phyloP scores from a whole-genome alignment of 2,888 invertebrate species.

The Candidula unifasciata region DNA sequence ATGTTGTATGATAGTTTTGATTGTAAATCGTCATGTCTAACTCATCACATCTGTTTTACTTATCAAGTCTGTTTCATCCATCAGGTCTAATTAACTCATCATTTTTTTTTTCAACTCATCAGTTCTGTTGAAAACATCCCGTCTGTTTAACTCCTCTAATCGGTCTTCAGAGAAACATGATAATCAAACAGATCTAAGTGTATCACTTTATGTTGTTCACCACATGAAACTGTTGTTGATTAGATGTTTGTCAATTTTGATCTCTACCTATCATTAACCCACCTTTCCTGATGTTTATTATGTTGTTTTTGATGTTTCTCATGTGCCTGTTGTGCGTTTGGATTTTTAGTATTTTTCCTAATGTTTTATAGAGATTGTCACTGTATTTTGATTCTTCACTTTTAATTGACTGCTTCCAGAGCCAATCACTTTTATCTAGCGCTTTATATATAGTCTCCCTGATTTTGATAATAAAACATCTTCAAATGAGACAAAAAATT shows the following conservation, averaged over 20 bases:
- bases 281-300: too few relatives aligned
- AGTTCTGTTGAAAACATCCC: too few relatives aligned
- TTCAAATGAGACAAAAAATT: not conserved
- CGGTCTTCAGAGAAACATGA: too few relatives aligned
- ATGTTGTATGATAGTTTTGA: too few relatives aligned
- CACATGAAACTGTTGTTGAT: not conserved
- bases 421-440: slow-evolving; percentile 43
- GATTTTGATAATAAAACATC: slow-evolving; percentile 47
- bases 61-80: too few relatives aligned
- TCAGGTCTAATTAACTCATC: too few relatives aligned
- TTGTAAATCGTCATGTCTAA: too few relatives aligned
- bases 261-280: slow-evolving; percentile 1
- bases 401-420: slow-evolving; percentile 34
- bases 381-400: slow-evolving; percentile 2
- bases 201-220: not conserved
- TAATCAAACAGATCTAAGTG: too few relatives aligned
- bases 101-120: too few relatives aligned
- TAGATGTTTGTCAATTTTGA: not conserved
- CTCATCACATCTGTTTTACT: too few relatives aligned
- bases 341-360: not conserved
- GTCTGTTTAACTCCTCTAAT: too few relatives aligned
- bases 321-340: slow-evolving; percentile 35
- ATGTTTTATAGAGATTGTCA: slow-evolving; percentile 9
- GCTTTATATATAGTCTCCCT: slow-evolving; percentile 51
- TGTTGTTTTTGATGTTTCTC: slow-evolving; percentile 7